Evolutionary conservation across 2,113 vertebrate genomes (phyloP), one percentile per base, ranked within the genome.

Genomic region (Ariopsis seemanni): DNA sequence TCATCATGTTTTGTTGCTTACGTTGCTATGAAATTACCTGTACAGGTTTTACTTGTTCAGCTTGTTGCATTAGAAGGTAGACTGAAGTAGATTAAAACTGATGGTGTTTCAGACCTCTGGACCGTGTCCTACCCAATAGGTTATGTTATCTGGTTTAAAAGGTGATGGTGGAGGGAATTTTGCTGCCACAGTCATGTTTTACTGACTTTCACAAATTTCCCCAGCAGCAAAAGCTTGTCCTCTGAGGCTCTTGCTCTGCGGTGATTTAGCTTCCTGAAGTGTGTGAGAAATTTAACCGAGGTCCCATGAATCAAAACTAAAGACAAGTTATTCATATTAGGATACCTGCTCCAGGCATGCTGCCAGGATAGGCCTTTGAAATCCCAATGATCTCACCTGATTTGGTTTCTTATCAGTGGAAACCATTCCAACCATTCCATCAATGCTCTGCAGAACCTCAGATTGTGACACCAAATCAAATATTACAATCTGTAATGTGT

Each of bases 91-190:
- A 80, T 80, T 58, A 80, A 58, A 25, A 80, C 53, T 30, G 78
- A 80, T 34, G 55, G 78, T 58, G 53, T 58, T 80, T 30, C 53
- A 80, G 78, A 58, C n/a, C 78, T 20, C 78, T 58, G 78, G 78
- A 53, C 55, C 27, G 0, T 80, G 27, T 80, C 55, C 27, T 58
- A 30, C 78, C n/a, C 27, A 10, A 17, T 58, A 55, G 53, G n/a
- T 80, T 58, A 80, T 80, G 53, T 80, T 53, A 80, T 80, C 78
- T 58, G 55, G 53, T 57, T 79, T 80, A 58, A 58, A 58, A 55
- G 53, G 53, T 57, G 78, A 80, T 27, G 25, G 53, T 80, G n/a
- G 27, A 78, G 75, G 75, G 50, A 55, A 78, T 78, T 78, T 78
- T 78, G 50, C 75, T 30, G 8, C n/a, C 53, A 80, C 78, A 34